phyloP scores from a whole-genome alignment of 1,140 invertebrate genomes.

The Nymphalis io region DNA sequence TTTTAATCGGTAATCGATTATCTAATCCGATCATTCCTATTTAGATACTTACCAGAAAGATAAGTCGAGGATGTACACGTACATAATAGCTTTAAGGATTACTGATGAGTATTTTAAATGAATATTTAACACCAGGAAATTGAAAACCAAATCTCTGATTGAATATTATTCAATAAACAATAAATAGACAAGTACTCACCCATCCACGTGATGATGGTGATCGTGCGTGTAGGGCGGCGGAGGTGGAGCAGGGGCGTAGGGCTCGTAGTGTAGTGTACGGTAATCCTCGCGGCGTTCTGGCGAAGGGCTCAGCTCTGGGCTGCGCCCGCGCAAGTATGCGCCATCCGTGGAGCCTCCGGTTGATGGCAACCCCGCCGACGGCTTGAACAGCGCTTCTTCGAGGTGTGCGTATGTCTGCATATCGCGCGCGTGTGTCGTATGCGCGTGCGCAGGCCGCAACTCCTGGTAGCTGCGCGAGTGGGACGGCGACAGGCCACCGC shows the following conservation, averaged over 20 bases:
- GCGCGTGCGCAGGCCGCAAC: slow-evolving; percentile 60
- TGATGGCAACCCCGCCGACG: slow-evolving; percentile 21
- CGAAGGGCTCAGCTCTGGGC: slow-evolving; percentile 59
- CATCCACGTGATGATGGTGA: slow-evolving; percentile 60
- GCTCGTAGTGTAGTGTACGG: slow-evolving; percentile 63
- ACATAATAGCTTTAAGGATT: too few species aligned
- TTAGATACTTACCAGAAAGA: too few species aligned
- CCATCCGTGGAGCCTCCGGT: slow-evolving; percentile 53
- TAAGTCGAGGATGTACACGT: too few species aligned
- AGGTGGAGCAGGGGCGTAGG: slow-evolving; percentile 49
- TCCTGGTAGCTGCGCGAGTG: slow-evolving; percentile 69
- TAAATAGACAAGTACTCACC: slow-evolving; percentile 49
- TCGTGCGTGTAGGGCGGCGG: slow-evolving; percentile 58
- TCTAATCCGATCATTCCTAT: not conserved
- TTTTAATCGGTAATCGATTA: not conserved
- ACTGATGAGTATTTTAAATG: too few species aligned
- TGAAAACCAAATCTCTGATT: too few species aligned
- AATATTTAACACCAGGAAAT: too few species aligned
- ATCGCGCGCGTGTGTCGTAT: slow-evolving; percentile 62
- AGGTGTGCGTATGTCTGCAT: slow-evolving; percentile 70
- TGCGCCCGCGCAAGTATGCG: slow-evolving; percentile 58
- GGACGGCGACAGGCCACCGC: slow-evolving; percentile 51
- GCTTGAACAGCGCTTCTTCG: slow-evolving; percentile 66
- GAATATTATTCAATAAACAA: too few species aligned
- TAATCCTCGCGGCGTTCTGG: slow-evolving; percentile 65